Evolutionary conservation across 1,140 invertebrate species (phyloP).

Genomic region (Steinernema khuongi): DNA sequence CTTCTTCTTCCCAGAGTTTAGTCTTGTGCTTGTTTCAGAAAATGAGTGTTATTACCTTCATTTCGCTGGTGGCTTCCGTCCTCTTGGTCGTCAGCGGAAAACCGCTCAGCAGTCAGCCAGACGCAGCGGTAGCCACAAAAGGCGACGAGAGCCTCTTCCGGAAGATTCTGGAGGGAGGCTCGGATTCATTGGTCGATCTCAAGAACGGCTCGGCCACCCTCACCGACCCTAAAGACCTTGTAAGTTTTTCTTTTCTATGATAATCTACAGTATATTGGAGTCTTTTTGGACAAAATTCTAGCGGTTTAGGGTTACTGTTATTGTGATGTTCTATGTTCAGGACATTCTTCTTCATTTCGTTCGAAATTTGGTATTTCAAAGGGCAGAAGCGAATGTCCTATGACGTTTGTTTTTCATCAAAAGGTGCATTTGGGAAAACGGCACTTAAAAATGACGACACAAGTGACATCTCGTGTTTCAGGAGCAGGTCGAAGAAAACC

Average conservation of each 20-base stretch:
- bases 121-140: not conserved
- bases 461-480: too few relatives aligned
- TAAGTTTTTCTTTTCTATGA: too few relatives aligned
- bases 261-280: too few relatives aligned
- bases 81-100: conserved; percentile 12
- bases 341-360: not conserved
- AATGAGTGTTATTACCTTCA: conserved; percentile 1
- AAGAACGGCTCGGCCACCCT: not conserved
- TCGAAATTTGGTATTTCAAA: not conserved
- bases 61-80: conserved; percentile 11
- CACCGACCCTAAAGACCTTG: not conserved
- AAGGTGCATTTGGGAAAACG: too few relatives aligned
- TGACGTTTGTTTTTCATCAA: too few relatives aligned
- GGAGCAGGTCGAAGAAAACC: conserved; percentile 10
- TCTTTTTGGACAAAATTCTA: too few relatives aligned
- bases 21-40: not conserved
- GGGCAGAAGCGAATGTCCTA: too few relatives aligned
- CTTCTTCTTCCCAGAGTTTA: not conserved
- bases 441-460: too few relatives aligned
- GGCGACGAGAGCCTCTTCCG: not conserved
- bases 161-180: not conserved
- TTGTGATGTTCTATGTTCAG: not conserved
- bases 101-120: not conserved
- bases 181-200: not conserved
- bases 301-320: too few relatives aligned